Base-by-base conservation (phyloP, 2,797 vertebrate genomes). In the Etheostoma nigrum region DNA sequence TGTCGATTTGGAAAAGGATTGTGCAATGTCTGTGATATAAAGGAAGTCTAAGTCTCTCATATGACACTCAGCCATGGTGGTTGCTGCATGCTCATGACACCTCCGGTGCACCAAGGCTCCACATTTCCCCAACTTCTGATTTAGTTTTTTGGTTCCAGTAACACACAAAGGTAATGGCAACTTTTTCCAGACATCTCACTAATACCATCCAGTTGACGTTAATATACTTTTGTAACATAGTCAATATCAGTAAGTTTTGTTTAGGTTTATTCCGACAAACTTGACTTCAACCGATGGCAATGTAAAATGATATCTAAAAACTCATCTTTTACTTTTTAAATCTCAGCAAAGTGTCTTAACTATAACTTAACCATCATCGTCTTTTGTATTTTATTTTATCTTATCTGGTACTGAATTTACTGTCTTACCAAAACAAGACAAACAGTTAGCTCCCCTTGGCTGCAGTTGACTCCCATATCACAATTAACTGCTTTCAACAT, bases 1-100 rank as follows among this genome's bases (percentile, higher is more conserved):
- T 58, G 30, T 42, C 2, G 1, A 19, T 51, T 44, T 49, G 42
- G 45, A 52, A 59, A 42, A 49, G 23, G 1, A 15, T 49, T 15
- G 7, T 19, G 36, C 10, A 14, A 53, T 44, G 2, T 55, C 3
- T 7, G 19, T 4, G 18, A 21, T 51, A 48, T 40, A 10, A 69
- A 72, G 55, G 69, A 77, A 72, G 64, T 60, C 13, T 19, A 77
- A 72, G 64, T 54, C 16, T 19, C 40, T 82, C 59, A 74, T 51
- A 45, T 69, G 71, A 73, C 63, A 62, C 30, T 49, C 42, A 19
- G 68, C 5, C 25, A 4, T 57, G 44, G 25, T 4, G 18, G 13
- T 36, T 58, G 18, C 23, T 47, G 47, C 12, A 7, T 8, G 21
- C 53, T 23, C 25, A 13, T 42, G 30, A 15, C n/a, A 33, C 27